These are phyloP conservation scores for Hemichromis elongatus DNA, from an alignment of 2,113 vertebrate species.

Conservation along the genomic window DNA sequence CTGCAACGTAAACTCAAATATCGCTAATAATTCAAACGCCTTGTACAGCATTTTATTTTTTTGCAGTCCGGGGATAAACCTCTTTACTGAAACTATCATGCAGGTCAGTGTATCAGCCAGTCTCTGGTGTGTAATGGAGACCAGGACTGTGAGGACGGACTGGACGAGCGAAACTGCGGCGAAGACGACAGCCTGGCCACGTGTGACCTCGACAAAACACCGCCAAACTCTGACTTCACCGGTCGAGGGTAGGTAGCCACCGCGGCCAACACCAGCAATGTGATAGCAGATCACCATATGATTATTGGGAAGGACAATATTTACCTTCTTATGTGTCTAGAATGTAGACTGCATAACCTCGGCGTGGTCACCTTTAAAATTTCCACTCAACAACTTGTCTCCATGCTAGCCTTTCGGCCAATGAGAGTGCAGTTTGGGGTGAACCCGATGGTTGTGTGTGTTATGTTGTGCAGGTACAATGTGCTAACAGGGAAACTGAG, in stretches of 20 bases:
- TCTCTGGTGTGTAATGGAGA: slow-evolving; percentile 89
- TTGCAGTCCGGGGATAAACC: not conserved
- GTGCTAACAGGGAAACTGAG: slow-evolving; percentile 73
- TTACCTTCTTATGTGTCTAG: not conserved
- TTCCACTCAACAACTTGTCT: not conserved
- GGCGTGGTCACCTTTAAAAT: not conserved
- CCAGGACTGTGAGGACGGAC: slow-evolving; percentile 87
- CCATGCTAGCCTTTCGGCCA: not conserved
- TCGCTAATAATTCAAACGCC: not conserved
- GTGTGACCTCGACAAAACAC: slow-evolving; percentile 78
- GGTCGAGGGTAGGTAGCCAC: slow-evolving; percentile 78
- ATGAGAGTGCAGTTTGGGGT: not conserved
- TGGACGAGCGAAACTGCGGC: slow-evolving; percentile 82
- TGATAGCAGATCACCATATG: not conserved
- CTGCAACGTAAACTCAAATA: not conserved
- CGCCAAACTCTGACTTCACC: slow-evolving; percentile 83
- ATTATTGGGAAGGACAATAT: not conserved
- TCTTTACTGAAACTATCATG: not conserved
- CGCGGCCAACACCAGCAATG: not conserved
- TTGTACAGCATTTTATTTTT: not conserved
- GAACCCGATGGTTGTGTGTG: not conserved
- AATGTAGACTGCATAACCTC: not conserved
- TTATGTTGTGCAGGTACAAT: slow-evolving; percentile 72
- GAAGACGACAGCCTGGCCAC: slow-evolving; percentile 36
- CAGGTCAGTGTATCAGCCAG: slow-evolving; percentile 85